These are phyloP conservation scores for Anolis sagrei DNA, from an alignment of 2,113 vertebrate genomes.

Conservation along the genomic window DNA sequence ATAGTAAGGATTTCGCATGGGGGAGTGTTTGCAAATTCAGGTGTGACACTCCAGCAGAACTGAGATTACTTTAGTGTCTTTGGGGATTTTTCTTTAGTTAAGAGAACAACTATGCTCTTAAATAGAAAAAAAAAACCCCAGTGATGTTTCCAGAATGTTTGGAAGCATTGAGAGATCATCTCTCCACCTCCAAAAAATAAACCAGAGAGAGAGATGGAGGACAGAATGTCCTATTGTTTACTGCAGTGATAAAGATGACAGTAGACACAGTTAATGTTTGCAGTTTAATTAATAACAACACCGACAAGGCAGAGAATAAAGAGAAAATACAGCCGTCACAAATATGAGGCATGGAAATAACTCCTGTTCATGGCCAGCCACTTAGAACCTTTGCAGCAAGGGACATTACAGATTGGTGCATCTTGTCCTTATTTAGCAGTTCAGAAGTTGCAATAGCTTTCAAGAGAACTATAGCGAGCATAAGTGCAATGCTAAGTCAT, in stretches of 20 bases:
- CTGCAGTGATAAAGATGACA: rapidly evolving
- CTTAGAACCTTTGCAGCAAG: rapidly evolving
- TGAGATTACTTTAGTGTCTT: conserved; percentile 39
- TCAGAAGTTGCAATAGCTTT: not conserved
- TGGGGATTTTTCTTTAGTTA: conserved; percentile 52
- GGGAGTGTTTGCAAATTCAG: not conserved
- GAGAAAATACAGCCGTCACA: conserved; percentile 19
- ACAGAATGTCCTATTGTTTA: not conserved
- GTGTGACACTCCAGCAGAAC: conserved; percentile 42
- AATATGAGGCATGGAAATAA: conserved; percentile 4
- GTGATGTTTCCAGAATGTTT: conserved; percentile 50
- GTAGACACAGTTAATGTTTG: conserved; percentile 38
- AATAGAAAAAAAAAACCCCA: conserved; percentile 56
- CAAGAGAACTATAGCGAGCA: not conserved
- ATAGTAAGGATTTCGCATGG: not conserved
- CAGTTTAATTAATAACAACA: conserved; percentile 23
- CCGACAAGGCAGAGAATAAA: conserved; percentile 52
- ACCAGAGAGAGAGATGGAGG: conserved; percentile 20
- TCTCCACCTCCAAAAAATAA: not conserved
- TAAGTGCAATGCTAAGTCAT: not conserved
- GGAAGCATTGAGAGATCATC: conserved; percentile 41
- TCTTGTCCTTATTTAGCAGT: not conserved
- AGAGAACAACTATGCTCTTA: conserved; percentile 59
- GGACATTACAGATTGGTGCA: not conserved
- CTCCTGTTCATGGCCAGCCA: not conserved